Percentiles rank a stretch among this genome's conserved stretches.
These are phyloP conservation scores for Cryptosula pallasiana DNA, from an alignment of 2,888 invertebrate species.

Conservation along the genomic window DNA sequence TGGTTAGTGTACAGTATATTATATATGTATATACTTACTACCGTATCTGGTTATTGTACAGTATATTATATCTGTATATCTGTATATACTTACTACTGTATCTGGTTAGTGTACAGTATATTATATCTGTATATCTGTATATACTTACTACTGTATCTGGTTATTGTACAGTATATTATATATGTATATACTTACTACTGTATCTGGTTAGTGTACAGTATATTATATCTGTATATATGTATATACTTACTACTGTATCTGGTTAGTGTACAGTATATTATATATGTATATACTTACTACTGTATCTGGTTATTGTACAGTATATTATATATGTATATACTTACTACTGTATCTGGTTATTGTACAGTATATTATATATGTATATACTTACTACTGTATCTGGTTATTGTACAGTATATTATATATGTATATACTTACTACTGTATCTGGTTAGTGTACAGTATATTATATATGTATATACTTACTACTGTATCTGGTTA, in stretches of 20 bases:
- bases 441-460: background rate
- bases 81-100: too few relatives aligned
- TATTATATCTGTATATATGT: background rate
- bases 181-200: background rate
- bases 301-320: background rate
- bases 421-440: background rate
- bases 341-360: background rate
- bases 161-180: background rate
- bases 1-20: background rate
- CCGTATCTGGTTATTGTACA: background rate
- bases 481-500: background rate
- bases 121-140: background rate
- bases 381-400: background rate
- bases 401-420: background rate
- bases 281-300: background rate
- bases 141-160: background rate
- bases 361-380: background rate
- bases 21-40: background rate
- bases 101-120: background rate
- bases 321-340: background rate
- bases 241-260: background rate
- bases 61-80: background rate
- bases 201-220: background rate
- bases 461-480: background rate
- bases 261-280: background rate